Evolutionary conservation across 2,888 invertebrate genomes (phyloP).

Genomic region (Scotopteryx bipunctaria): DNA sequence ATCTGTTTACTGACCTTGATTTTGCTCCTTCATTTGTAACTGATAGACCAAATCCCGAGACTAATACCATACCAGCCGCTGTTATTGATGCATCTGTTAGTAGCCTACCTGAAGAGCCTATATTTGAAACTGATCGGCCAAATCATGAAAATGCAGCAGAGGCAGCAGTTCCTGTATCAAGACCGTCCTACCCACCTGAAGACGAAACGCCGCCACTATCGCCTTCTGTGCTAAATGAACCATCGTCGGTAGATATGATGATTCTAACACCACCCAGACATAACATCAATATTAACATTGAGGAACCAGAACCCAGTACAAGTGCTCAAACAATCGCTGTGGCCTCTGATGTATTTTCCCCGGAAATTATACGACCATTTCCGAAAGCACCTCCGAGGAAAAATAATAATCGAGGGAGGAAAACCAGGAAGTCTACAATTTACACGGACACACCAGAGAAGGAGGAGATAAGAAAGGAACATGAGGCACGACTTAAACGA

Average conservation of each 20-base stretch:
- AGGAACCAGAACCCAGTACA: neutral
- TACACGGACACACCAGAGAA: neutral
- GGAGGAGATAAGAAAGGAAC: neutral
- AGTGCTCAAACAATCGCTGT: neutral
- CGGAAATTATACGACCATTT: neutral
- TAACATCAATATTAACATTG: no score
- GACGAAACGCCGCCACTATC: neutral
- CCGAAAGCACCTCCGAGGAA: neutral
- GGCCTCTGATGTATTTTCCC: neutral
- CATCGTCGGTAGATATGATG: no score
- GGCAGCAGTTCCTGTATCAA: no score
- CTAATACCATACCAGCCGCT: no score
- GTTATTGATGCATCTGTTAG: no score
- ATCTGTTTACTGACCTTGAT: constrained; percentile 41
- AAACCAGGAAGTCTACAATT: neutral
- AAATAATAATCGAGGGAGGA: neutral
- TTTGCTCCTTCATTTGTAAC: constrained; percentile 16
- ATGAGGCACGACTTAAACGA: neutral
- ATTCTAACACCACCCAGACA: no score
- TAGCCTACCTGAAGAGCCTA: no score
- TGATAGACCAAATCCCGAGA: neutral
- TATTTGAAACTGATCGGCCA: no score
- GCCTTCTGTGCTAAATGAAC: neutral
- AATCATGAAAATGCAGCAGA: no score
- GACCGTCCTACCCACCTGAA: no score